These are phyloP conservation scores for Sebastes cheni DNA, from an alignment of 2,797 vertebrate species.

Conservation along the genomic window DNA sequence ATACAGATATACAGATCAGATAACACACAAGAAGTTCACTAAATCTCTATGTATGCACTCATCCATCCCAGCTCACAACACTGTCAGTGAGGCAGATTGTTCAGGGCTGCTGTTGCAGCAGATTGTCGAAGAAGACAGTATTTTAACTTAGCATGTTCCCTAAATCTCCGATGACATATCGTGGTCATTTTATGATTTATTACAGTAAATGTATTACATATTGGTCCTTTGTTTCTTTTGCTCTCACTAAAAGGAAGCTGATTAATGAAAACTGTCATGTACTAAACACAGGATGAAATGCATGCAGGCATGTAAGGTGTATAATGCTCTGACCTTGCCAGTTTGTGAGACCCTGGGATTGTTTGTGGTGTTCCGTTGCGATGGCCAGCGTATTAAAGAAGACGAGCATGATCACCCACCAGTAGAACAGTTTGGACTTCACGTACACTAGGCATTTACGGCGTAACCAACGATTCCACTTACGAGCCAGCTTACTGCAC, in stretches of 20 bases:
- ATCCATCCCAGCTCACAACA: too few relatives aligned
- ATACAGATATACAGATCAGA: too few relatives aligned
- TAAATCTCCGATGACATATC: too few relatives aligned
- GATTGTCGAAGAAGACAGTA: too few relatives aligned
- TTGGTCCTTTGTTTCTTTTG: background rate
- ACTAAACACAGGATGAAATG: background rate
- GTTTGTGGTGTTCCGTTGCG: constrained; percentile 90
- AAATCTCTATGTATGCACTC: too few relatives aligned
- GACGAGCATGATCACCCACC: constrained; percentile 91
- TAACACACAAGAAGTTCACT: too few relatives aligned
- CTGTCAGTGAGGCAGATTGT: too few relatives aligned
- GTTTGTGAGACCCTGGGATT: constrained; percentile 84
- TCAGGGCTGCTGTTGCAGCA: too few relatives aligned
- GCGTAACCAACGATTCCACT: constrained; percentile 89
- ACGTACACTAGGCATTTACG: constrained; percentile 88
- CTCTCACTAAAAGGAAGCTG: background rate
- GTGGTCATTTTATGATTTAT: too few relatives aligned
- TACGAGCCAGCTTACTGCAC: constrained; percentile 67
- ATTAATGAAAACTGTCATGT: too few relatives aligned
- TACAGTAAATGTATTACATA: too few relatives aligned
- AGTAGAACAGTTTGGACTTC: constrained; percentile 90
- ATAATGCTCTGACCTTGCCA: constrained; percentile 80
- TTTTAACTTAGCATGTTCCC: too few relatives aligned
- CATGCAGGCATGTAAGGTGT: background rate
- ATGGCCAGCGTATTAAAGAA: constrained; percentile 91